Base-by-base conservation (phyloP, 2,113 vertebrate species). In the Pseudopipra pipra region DNA sequence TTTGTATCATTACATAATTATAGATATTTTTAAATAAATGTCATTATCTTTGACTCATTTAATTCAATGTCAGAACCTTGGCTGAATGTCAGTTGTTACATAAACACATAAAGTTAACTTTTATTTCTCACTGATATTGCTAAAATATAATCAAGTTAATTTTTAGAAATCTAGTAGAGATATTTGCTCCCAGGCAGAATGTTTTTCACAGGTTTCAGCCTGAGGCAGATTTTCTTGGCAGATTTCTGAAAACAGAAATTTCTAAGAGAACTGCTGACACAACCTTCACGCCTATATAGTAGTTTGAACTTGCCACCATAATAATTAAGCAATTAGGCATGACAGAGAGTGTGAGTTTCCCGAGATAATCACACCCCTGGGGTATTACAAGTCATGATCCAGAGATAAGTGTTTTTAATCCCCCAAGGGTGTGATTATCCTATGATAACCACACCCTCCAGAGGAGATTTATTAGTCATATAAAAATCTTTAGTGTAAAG, bases 291-390 rank as follows among this genome's bases (percentile, higher is more conserved):
- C 74, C 92, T 94, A 19, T 89, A 92, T 51, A 75, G 87, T 89
- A 76, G 79, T 87, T 66, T 97, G 95, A 98, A 98, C 85, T 96
- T 12, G 3, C 78, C 33, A 93, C 95, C 94, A 89, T 97, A 98
- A 98, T 98, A 98, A 98, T 98, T 98, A 98, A 98, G 97, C 96
- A 97, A 98, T 98, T 98, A 98, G 85, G 85, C 95, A 96, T 98
- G 97, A 97, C 95, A 97, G 96, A 98, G 94, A 97, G 65, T 86
- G 63, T 93, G 91, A 97, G 87, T 97, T 98, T 97, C 98, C 96
- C 90, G 94, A 98, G 95, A 97, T 98, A 98, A 98, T 98, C 98
- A 98, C 89, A 96, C 96, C 97, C 92, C 94, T 97, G 96, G 96
- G 94, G 96, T 95, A 97, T 94, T 97, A 90, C 89, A 97, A 98